Conservation (phyloP, 2,113 vertebrate species). For the Microcebus tavaratra region DNA sequence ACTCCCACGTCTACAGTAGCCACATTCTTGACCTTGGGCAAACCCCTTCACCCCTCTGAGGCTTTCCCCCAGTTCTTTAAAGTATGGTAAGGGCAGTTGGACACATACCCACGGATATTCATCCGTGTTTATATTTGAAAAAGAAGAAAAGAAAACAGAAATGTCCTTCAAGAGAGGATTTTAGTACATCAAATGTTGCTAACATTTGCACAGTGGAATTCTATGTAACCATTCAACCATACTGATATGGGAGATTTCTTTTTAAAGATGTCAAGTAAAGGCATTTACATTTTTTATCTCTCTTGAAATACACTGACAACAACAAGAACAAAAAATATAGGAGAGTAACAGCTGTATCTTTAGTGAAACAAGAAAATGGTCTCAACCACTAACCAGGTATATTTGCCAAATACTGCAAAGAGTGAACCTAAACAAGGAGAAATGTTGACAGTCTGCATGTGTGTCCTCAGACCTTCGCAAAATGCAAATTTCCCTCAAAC, state of each 20-base stretch:
- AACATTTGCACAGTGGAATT: neutral
- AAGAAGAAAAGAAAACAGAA: neutral
- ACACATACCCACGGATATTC: neutral
- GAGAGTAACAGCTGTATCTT: neutral
- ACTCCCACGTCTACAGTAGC: neutral
- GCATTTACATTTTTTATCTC: neutral
- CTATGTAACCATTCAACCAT: neutral
- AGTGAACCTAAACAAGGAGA: neutral
- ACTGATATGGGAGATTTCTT: neutral
- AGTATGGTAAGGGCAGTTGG: neutral
- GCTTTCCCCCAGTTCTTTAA: neutral
- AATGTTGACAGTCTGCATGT: neutral
- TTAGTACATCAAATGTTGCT: neutral
- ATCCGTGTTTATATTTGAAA: neutral
- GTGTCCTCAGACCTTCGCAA: neutral
- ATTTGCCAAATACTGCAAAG: neutral
- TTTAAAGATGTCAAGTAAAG: conserved; percentile 21
- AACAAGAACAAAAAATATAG: neutral
- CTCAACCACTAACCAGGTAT: neutral
- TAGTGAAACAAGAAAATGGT: neutral
- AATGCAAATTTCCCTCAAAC: neutral
- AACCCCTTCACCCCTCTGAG: neutral
- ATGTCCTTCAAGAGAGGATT: neutral
- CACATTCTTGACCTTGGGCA: neutral
- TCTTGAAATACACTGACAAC: neutral